Conservation (phyloP, 2,888 invertebrate genomes). For the Polymixis lichenea region DNA sequence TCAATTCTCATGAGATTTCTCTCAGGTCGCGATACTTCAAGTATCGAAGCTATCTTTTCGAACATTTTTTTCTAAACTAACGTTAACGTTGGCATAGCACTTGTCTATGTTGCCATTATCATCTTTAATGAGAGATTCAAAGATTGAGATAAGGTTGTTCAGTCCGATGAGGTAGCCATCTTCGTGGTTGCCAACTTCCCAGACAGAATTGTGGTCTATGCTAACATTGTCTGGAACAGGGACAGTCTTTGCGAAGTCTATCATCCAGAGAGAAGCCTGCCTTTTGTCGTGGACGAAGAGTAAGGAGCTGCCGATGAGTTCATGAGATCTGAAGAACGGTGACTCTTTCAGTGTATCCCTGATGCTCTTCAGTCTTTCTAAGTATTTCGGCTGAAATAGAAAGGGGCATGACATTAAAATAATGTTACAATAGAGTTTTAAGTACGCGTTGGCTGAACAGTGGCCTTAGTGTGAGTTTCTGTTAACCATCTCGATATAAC, state of each 20-base stretch:
- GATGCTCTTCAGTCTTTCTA: constrained; percentile 96
- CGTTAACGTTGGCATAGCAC: constrained; percentile 75
- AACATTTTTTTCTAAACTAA: constrained; percentile 82
- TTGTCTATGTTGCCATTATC: constrained; percentile 85
- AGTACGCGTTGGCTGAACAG: neutral
- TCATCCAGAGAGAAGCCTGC: constrained; percentile 98
- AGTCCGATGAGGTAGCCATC: constrained; percentile 98
- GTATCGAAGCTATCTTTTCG: constrained; percentile 85
- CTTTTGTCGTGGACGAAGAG: constrained; percentile 98
- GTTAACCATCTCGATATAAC: too few relatives aligned
- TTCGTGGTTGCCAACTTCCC: constrained; percentile 99
- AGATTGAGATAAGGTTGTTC: constrained; percentile 96
- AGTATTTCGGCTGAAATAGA: constrained; percentile 93
- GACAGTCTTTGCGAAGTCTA: constrained; percentile 99
- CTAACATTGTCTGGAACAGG: constrained; percentile 93
- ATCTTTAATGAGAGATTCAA: constrained; percentile 91
- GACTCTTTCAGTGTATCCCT: constrained; percentile 95
- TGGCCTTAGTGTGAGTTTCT: too few relatives aligned
- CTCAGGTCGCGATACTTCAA: constrained; percentile 76
- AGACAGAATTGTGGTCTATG: constrained; percentile 95
- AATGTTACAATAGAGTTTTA: neutral
- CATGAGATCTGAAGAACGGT: constrained; percentile 97
- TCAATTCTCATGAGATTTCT: constrained; percentile 73
- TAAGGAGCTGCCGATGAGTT: constrained; percentile 98
- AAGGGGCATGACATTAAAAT: constrained; percentile 13